Evolutionary conservation across 2,113 vertebrate genomes (phyloP).

Genomic region (Furnarius figulus): DNA sequence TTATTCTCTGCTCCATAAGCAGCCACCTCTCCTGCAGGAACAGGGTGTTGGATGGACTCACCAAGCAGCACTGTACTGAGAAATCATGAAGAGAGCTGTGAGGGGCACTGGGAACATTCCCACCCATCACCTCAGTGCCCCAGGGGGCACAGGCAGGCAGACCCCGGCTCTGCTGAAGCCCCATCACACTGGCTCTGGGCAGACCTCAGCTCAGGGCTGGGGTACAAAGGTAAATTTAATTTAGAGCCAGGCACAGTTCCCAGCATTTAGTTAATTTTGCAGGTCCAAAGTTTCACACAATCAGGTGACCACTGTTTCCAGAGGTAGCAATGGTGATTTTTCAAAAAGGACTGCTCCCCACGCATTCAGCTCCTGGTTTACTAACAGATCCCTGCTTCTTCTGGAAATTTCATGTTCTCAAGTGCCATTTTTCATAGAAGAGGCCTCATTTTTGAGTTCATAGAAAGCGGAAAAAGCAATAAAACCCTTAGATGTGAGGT

Average conservation of each 20-base stretch:
- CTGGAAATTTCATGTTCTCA: conserved; percentile 32
- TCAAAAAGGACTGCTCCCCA: not conserved
- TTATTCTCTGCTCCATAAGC: not conserved
- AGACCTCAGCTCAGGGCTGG: not conserved
- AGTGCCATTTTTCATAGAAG: conserved; percentile 41
- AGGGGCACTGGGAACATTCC: not conserved
- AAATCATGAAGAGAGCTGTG: not conserved
- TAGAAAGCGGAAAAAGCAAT: conserved; percentile 48
- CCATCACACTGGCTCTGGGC: not conserved
- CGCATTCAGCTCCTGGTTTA: not conserved
- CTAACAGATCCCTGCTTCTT: not conserved
- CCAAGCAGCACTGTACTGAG: not conserved
- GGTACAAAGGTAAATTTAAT: not conserved
- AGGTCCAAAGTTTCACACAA: not conserved
- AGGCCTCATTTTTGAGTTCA: conserved; percentile 28
- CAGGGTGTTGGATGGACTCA: not conserved
- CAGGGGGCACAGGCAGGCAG: not conserved
- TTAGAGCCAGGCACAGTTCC: not conserved
- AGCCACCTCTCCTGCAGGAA: not conserved
- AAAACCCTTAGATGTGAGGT: conserved; percentile 27
- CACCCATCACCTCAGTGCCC: not conserved
- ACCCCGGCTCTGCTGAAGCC: not conserved
- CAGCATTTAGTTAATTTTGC: not conserved
- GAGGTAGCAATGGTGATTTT: not conserved
- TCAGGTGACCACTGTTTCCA: not conserved